Evolutionary conservation across 2,888 invertebrate genomes (phyloP).

Genomic region (Volucella zonaria): DNA sequence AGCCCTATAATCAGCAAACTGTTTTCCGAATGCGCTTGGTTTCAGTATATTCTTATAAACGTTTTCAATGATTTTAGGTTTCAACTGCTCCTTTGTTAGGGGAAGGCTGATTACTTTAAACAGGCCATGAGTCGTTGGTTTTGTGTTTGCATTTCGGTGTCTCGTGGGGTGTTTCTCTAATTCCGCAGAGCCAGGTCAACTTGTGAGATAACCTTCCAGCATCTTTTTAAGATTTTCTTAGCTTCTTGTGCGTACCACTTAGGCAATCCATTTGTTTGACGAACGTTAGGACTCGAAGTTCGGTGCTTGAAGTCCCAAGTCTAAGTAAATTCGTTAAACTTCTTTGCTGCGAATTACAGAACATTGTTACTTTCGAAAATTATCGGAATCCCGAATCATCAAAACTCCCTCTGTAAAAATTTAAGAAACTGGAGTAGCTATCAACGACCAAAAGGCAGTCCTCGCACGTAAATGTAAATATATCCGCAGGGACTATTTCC

Average conservation of each 20-base stretch:
- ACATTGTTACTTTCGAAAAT: slow-evolving; percentile 32
- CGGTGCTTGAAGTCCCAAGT: too few species aligned
- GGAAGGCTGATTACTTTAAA: slow-evolving; percentile 3
- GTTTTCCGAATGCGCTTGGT: background rate
- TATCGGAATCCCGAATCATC: slow-evolving; percentile 20
- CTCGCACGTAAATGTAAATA: slow-evolving; percentile 2
- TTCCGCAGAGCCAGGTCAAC: too few species aligned
- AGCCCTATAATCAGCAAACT: background rate
- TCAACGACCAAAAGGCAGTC: slow-evolving; percentile 4
- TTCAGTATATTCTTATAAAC: slow-evolving; percentile 11
- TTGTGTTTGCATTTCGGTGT: background rate
- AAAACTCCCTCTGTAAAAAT: too few species aligned
- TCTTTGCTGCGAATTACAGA: background rate
- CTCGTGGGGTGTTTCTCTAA: too few species aligned
- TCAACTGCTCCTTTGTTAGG: slow-evolving; percentile 8
- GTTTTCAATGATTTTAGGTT: slow-evolving; percentile 26
- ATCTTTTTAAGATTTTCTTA: too few species aligned
- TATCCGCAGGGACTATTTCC: background rate
- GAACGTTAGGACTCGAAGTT: too few species aligned
- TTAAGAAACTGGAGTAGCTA: slow-evolving; percentile 1
- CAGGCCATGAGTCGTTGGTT: background rate
- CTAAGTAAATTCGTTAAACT: background rate
- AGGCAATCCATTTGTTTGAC: too few species aligned
- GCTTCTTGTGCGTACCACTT: too few species aligned
- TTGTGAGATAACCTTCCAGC: too few species aligned